phyloP scores from a whole-genome alignment of 2,888 invertebrate genomes.

The Hyalella azteca region DNA sequence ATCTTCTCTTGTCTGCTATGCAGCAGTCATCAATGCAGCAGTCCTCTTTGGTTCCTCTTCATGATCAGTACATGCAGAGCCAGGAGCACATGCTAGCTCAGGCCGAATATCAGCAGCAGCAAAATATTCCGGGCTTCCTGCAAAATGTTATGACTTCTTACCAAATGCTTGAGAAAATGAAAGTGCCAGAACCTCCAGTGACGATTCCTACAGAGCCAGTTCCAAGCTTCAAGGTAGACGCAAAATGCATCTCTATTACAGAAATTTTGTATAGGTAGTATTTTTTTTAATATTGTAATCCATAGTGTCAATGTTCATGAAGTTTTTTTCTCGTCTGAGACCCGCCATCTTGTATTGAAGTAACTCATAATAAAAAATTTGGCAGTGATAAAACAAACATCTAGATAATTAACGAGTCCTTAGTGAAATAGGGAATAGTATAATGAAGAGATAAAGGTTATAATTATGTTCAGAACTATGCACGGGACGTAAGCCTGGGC shows the following conservation, averaged over 20 bases:
- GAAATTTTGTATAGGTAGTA: no score
- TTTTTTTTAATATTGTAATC: no score
- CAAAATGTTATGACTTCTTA: not conserved
- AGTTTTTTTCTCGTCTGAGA: no score
- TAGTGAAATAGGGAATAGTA: no score
- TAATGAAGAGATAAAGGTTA: no score
- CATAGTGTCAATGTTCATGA: no score
- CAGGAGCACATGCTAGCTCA: constrained; percentile 25
- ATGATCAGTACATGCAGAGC: constrained; percentile 4
- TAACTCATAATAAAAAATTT: no score
- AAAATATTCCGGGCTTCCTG: not conserved
- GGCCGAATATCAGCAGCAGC: not conserved
- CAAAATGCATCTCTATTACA: not conserved
- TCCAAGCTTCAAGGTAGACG: constrained; percentile 9
- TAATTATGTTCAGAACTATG: constrained; percentile 40
- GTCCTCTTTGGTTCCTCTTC: not conserved
- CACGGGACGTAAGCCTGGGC: constrained; percentile 45
- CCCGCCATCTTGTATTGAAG: no score
- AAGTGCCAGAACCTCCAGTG: constrained; percentile 18
- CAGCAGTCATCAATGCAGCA: not conserved
- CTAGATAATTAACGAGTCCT: no score
- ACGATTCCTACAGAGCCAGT: not conserved
- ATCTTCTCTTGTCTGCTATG: not conserved
- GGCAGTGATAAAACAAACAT: no score
- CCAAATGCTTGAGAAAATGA: constrained; percentile 22